Evolutionary conservation across 1,140 invertebrate genomes (phyloP), one percentile per base, ranked within the genome.

Genomic region (Microplitis mediator): DNA sequence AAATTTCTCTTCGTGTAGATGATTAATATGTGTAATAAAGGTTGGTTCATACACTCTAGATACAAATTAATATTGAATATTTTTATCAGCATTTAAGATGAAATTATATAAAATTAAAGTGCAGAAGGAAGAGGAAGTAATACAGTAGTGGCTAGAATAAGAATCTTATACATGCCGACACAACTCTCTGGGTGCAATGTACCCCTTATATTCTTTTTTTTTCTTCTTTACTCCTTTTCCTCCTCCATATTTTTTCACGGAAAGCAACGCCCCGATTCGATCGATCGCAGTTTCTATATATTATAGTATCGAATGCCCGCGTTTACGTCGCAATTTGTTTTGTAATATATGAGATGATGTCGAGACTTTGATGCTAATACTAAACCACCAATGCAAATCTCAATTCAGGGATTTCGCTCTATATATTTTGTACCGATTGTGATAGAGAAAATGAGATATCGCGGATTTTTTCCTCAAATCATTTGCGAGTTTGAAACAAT

Each of bases 241-340:
- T 69, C 61, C 51, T 66, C 56, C 52, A 71, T 50, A 69, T 60
- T 75, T 75, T 75, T 66, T 64, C 51, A 73, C 54, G 32, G 64
- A 45, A 75, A 81, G 80, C 80, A 79, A 81, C 79, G 79, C 80
- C 80, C 81, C 62, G 77, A 81, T 79, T 80, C 81, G 76, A 82
- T 82, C 80, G 81, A 82, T 82, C 77, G 74, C 79, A 78, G 62
- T 73, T 77, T 75, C 77, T 51, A 60, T 70, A 61, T 71, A 65
- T 60, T 68, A 13, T 39, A 8, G 13, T 31, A 58, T 66, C 9
- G 62, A 67, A 72, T 67, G 51, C 35, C 23, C 63, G n/a, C 39
- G 23, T 67, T 72, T 61, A 72, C 63, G 36, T 62, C 36, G 39
- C 71, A 72, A 67, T 72, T 72, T 72, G 64, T 72, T 72, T 67